These are phyloP conservation scores for Hyles vespertilio DNA, from an alignment of 1,140 invertebrate genomes.

Conservation along the genomic window DNA sequence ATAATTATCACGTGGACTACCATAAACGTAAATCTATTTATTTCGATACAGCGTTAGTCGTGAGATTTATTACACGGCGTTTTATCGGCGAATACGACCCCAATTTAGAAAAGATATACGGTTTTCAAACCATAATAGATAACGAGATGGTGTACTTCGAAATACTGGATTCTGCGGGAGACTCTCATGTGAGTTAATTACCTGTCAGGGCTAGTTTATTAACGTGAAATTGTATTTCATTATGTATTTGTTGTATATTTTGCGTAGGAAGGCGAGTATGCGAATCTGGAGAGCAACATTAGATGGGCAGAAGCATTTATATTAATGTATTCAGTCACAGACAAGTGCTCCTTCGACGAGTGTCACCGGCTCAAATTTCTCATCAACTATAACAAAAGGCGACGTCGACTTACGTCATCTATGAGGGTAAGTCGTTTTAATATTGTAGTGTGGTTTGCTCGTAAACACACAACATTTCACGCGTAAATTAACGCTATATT, in stretches of 20 bases:
- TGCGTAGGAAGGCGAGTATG: slow-evolving; percentile 80
- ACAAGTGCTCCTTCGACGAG: slow-evolving; percentile 90
- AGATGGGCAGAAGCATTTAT: slow-evolving; percentile 91
- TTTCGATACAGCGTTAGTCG: slow-evolving; percentile 81
- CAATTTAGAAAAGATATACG: slow-evolving; percentile 86
- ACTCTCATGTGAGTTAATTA: slow-evolving; percentile 78
- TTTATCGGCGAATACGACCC: slow-evolving; percentile 92
- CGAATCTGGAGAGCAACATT: slow-evolving; percentile 85
- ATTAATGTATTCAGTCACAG: slow-evolving; percentile 89
- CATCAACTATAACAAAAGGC: slow-evolving; percentile 85
- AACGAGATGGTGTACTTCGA: slow-evolving; percentile 86
- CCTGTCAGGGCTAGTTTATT: neutral
- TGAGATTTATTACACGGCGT: slow-evolving; percentile 86
- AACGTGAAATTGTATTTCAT: neutral
- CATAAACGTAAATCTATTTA: too few relatives aligned
- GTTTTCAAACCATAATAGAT: slow-evolving; percentile 84
- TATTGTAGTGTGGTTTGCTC: too few relatives aligned
- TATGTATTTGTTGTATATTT: neutral
- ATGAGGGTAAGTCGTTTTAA: slow-evolving; percentile 34
- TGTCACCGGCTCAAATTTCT: slow-evolving; percentile 87
- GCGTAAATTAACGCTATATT: too few relatives aligned
- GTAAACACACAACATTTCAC: too few relatives aligned
- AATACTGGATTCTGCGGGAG: slow-evolving; percentile 88
- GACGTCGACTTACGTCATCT: slow-evolving; percentile 75
- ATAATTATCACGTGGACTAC: too few relatives aligned